phyloP scores from a whole-genome alignment of 2,888 invertebrate species.

The Athalia circularis region DNA sequence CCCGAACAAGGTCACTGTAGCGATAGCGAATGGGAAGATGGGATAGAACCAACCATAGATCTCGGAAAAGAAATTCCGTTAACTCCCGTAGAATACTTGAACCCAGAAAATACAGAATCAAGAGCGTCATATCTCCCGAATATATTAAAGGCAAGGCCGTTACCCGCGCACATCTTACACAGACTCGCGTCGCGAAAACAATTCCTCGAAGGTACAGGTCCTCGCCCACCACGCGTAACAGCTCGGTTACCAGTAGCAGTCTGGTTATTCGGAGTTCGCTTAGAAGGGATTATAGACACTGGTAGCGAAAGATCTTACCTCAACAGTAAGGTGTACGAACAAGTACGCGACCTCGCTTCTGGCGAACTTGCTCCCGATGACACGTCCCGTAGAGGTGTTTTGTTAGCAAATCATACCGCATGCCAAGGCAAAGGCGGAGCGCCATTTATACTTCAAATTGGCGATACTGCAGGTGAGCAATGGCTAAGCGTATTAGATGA shows the following conservation, averaged over 20 bases:
- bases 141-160: too few species aligned
- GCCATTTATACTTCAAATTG: constrained; percentile 41
- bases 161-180: too few species aligned
- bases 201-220: neutral
- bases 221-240: constrained; percentile 4
- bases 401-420: constrained; percentile 9
- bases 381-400: constrained; percentile 5
- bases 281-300: constrained; percentile 39
- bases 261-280: constrained; percentile 38
- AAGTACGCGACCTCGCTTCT: constrained; percentile 1
- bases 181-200: too few species aligned
- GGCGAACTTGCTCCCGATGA: neutral
- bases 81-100: too few species aligned
- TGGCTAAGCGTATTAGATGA: constrained; percentile 46
- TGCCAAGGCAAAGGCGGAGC: constrained; percentile 25
- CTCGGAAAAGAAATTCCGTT: too few species aligned
- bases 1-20: too few species aligned
- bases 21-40: too few species aligned
- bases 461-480: constrained; percentile 44
- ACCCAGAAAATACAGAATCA: too few species aligned
- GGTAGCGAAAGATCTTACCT: constrained; percentile 33
- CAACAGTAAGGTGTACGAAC: constrained; percentile 21
- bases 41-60: too few species aligned
- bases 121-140: too few species aligned
- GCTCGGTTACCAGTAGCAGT: constrained; percentile 41